A percentile compares a stretch with the other conserved stretches of the same genome.
phyloP scores from a whole-genome alignment of 2,113 vertebrate genomes.

The Psophia crepitans region DNA sequence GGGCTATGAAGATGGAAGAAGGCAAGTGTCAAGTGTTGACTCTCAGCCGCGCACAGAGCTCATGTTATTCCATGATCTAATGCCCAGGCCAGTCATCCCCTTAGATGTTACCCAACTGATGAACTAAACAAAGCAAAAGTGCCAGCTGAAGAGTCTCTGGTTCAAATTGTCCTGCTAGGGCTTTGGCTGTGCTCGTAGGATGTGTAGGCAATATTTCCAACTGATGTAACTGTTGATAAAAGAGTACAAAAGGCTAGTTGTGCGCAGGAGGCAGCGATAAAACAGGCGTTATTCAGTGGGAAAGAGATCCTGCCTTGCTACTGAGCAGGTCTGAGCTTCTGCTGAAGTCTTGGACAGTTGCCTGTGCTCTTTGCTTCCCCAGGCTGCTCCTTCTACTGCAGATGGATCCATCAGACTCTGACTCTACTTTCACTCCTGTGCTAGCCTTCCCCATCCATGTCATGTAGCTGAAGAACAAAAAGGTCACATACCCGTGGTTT shows the following conservation, averaged over 20 bases:
- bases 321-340: not conserved
- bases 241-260: not conserved
- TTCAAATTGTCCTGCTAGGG: not conserved
- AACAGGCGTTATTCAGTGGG: not conserved
- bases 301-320: not conserved
- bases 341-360: not conserved
- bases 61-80: not conserved
- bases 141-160: not conserved
- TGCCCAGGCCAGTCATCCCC: not conserved
- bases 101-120: not conserved
- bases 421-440: not conserved
- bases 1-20: not conserved
- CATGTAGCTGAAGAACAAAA: not conserved
- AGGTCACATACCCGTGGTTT: accelerated
- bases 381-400: not conserved
- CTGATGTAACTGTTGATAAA: not conserved
- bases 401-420: not conserved
- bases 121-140: constrained; percentile 34
- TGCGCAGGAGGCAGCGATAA: not conserved
- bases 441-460: not conserved
- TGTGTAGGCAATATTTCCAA: not conserved
- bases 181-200: not conserved
- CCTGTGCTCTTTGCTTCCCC: not conserved
- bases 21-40: constrained; percentile 6
- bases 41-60: not conserved